Evolutionary conservation across 2,888 invertebrate genomes (phyloP).

Genomic region (Fragum whitleyi): DNA sequence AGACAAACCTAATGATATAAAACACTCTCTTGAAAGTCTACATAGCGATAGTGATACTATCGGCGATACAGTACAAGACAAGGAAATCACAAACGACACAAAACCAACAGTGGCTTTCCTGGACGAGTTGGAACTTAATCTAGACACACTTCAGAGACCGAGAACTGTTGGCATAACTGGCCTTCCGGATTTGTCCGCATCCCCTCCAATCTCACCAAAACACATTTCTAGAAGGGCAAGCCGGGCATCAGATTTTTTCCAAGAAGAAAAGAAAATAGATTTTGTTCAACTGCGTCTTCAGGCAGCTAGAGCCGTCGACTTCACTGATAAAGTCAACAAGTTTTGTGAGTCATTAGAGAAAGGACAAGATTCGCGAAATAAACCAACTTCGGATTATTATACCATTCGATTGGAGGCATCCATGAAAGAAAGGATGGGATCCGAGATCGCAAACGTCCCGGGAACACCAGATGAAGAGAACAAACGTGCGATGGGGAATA

Average conservation of each 20-base stretch:
- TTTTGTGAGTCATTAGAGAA: slow-evolving; percentile 66
- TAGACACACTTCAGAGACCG: slow-evolving; percentile 32
- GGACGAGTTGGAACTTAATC: slow-evolving; percentile 24
- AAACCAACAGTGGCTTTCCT: slow-evolving; percentile 35
- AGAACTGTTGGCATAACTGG: slow-evolving; percentile 28
- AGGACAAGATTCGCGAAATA: slow-evolving; percentile 44
- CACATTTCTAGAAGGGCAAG: slow-evolving; percentile 54
- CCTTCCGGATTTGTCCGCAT: background rate
- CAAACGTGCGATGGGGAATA: slow-evolving; percentile 65
- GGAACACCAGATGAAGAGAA: slow-evolving; percentile 73
- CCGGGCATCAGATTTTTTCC: slow-evolving; percentile 67
- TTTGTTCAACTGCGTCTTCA: slow-evolving; percentile 61
- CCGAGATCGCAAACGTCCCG: slow-evolving; percentile 42
- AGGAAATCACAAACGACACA: background rate
- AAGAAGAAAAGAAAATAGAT: slow-evolving; percentile 68
- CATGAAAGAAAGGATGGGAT: slow-evolving; percentile 35
- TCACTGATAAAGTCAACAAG: slow-evolving; percentile 59
- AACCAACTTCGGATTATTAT: slow-evolving; percentile 70
- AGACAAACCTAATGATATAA: background rate
- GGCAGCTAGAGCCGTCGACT: slow-evolving; percentile 62
- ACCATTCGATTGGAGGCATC: slow-evolving; percentile 63
- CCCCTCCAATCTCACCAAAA: slow-evolving; percentile 47
- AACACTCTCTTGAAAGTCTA: background rate
- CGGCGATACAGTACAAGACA: background rate
- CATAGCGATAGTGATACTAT: background rate